Percentiles rank a stretch among this genome's conserved stretches.
These are phyloP conservation scores for Oligia fasciuncula DNA, from an alignment of 2,888 invertebrate species.

Conservation along the genomic window DNA sequence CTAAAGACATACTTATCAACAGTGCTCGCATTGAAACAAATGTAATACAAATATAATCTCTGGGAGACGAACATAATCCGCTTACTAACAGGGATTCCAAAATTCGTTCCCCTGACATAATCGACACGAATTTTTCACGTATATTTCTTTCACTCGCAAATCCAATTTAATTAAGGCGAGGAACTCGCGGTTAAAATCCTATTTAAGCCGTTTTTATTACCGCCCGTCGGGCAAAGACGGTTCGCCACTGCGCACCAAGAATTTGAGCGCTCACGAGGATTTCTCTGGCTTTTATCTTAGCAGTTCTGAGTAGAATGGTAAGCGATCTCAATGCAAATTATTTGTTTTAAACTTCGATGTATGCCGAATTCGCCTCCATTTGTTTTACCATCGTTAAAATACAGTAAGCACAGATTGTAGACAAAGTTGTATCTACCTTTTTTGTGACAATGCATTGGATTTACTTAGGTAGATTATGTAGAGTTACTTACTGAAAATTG, in stretches of 20 bases:
- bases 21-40: slow-evolving; percentile 67
- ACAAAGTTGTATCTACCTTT: neutral
- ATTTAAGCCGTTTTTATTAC: slow-evolving; percentile 90
- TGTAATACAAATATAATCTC: slow-evolving; percentile 75
- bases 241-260: slow-evolving; percentile 87
- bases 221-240: slow-evolving; percentile 89
- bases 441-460: neutral
- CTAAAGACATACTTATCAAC: slow-evolving; percentile 66
- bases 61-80: slow-evolving; percentile 80
- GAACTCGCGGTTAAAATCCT: slow-evolving; percentile 90
- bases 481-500: neutral
- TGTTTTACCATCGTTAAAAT: slow-evolving; percentile 39
- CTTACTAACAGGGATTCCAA: slow-evolving; percentile 83
- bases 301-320: slow-evolving; percentile 81
- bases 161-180: slow-evolving; percentile 90
- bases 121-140: slow-evolving; percentile 89
- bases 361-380: slow-evolving; percentile 53
- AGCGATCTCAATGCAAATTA: slow-evolving; percentile 86
- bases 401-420: neutral
- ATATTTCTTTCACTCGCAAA: slow-evolving; percentile 89
- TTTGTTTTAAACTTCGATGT: slow-evolving; percentile 74
- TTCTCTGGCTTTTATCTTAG: slow-evolving; percentile 86
- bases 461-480: neutral
- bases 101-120: slow-evolving; percentile 87
- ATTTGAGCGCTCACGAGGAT: slow-evolving; percentile 87